These are phyloP conservation scores for Styela clava DNA, from an alignment of 23 tunicate species.

Conservation along the genomic window DNA sequence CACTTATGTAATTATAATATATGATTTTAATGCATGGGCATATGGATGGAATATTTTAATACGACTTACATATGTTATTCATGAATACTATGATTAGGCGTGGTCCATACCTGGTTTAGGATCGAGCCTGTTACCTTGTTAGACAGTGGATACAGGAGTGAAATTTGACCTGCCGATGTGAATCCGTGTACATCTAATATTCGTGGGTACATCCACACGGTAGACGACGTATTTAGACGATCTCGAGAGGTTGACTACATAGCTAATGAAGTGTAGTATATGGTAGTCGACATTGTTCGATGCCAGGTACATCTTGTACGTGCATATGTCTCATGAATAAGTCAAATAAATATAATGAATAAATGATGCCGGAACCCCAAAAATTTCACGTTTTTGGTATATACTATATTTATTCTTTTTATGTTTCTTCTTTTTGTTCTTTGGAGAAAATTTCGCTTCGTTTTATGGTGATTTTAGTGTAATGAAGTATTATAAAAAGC, in stretches of 20 bases:
- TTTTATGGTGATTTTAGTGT: conserved; percentile 4
- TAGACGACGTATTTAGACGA: neutral
- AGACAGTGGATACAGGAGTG: neutral
- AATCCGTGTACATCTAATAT: neutral
- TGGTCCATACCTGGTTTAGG: too few relatives aligned
- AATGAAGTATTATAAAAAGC: neutral
- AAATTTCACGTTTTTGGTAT: neutral
- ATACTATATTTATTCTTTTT: too few relatives aligned
- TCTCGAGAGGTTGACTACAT: neutral
- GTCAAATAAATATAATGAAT: conserved; percentile 35
- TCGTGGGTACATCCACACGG: neutral
- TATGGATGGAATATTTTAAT: too few relatives aligned
- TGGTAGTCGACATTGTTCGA: conserved; percentile 28
- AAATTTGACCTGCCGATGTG: neutral
- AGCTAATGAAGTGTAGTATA: conserved; percentile 9
- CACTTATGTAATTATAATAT: too few relatives aligned
- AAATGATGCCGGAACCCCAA: conserved; percentile 21
- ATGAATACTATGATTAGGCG: too few relatives aligned
- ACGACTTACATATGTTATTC: too few relatives aligned
- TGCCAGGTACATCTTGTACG: conserved; percentile 17
- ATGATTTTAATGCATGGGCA: too few relatives aligned
- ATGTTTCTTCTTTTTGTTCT: neutral
- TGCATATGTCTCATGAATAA: conserved; percentile 41
- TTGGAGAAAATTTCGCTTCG: neutral
- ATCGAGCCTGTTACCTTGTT: neutral